phyloP scores from a whole-genome alignment of 1,140 invertebrate genomes.

The Caenorhabditis brenneri region DNA sequence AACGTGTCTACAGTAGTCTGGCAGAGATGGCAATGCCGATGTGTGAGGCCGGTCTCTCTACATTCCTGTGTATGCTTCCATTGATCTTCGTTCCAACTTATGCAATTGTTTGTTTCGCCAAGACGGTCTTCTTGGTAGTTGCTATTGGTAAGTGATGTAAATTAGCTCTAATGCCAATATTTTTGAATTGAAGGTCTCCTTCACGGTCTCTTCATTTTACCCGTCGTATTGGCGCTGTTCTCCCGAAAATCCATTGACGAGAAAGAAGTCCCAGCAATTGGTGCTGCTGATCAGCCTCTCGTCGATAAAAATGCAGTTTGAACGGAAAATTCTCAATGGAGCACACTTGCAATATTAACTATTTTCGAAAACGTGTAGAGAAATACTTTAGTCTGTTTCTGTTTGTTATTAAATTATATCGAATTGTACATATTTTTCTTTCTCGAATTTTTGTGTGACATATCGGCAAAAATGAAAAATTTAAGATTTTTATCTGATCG shows the following conservation, averaged over 20 bases:
- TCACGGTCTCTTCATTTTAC: constrained; percentile 57
- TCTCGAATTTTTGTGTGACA: too few relatives aligned
- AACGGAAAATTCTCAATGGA: neutral
- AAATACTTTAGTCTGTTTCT: neutral
- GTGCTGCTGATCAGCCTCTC: neutral
- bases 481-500: too few relatives aligned
- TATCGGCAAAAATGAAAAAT: too few relatives aligned
- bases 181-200: constrained; percentile 47
- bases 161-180: neutral
- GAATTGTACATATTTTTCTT: neutral
- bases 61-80: constrained; percentile 67
- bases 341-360: neutral
- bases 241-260: neutral
- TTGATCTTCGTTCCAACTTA: constrained; percentile 68
- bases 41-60: constrained; percentile 63
- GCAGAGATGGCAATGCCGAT: constrained; percentile 68
- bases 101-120: constrained; percentile 70
- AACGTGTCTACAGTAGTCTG: constrained; percentile 60
- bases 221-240: constrained; percentile 52
- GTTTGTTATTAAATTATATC: neutral
- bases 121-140: constrained; percentile 67
- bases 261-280: neutral
- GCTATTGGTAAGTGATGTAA: constrained; percentile 49
- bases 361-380: neutral
- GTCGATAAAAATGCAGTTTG: neutral